Percentiles rank a stretch among this genome's conserved stretches.
Conservation (phyloP, 2,113 vertebrate species). For the Cairina moschata region DNA sequence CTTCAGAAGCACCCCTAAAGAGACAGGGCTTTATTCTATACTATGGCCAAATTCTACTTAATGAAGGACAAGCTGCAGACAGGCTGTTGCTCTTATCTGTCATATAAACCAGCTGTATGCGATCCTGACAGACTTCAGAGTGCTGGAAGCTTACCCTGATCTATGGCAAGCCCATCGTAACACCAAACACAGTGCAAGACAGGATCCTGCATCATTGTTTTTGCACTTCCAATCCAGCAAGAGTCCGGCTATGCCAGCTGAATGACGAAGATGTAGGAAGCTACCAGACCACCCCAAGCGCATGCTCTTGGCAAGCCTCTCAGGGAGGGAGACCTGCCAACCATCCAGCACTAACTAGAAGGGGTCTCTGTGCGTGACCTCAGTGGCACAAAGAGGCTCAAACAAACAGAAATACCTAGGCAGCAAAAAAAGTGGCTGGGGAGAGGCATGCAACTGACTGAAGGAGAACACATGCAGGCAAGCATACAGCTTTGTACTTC, state of each 20-base stretch:
- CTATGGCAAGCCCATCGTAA: neutral
- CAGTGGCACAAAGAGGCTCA: neutral
- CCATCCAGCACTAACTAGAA: neutral
- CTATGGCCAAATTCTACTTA: neutral
- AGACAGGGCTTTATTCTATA: neutral
- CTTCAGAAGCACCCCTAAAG: neutral
- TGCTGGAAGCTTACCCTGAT: neutral
- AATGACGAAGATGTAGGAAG: neutral
- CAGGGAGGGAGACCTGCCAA: neutral
- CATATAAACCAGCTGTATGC: neutral
- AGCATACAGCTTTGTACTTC: neutral
- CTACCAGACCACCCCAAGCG: slow-evolving; percentile 2
- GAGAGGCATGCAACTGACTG: neutral
- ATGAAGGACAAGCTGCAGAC: neutral
- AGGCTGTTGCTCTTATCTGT: neutral
- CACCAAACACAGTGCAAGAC: neutral
- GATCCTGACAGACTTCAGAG: neutral
- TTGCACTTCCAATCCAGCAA: neutral
- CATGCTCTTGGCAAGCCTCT: neutral
- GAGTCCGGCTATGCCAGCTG: neutral
- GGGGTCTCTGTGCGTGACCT: slow-evolving; percentile 2
- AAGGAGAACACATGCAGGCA: neutral
- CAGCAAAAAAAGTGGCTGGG: neutral
- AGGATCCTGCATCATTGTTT: neutral
- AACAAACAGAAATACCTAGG: neutral